Base-by-base conservation (phyloP, 2,888 invertebrate species). In the Patella pellucida region DNA sequence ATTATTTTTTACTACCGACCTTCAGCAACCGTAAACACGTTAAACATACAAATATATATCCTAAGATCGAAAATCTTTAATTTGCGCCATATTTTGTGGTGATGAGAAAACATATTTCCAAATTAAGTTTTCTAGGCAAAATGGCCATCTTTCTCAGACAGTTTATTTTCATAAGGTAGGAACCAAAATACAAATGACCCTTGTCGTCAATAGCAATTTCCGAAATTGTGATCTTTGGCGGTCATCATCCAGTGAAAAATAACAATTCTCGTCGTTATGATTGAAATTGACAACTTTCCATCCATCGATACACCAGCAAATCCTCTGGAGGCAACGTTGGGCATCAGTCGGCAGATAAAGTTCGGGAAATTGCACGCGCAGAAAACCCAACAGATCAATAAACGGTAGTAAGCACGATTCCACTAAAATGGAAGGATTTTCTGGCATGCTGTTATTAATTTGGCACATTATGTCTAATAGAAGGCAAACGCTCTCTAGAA, bases 231-330 rank as follows among this genome's bases (percentile, higher is more conserved):
- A 62, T 62, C 62, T 62, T 62, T 23, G 62, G 62, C 23, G 23
- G 23, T 62, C 62, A 62, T 62, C 62, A 62, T 62, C 19, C 19
- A 23, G 62, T 62, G 19, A 62, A 62, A 62, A 62, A 62, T 62
- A 62, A 62, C 62, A 62, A 62, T 62, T 62, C 23, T 62, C 23
- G 62, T 62, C 23, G 62, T 62, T 62, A 62, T 62, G 62, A 62
- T 62, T 62, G 62, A 62, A 62, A 62, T 62, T 62, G 62, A 62
- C 62, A 62, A 23, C 62, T 62, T 62, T 62, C 62, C 62, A 62
- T 62, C 62, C 23, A 62, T 62, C 62, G 19, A 62, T 23, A 62
- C 62, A 62, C 19, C 62, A 19, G 23, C 62, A 62, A 62, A 62
- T 62, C 62, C 62, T 62, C 62, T 19, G 23, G 62, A 62, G 62